A percentile compares a stretch with the other conserved stretches of the same genome.
These are phyloP conservation scores for Cyrtorhinus lividipennis DNA, from an alignment of 1,140 invertebrate species.

Conservation along the genomic window DNA sequence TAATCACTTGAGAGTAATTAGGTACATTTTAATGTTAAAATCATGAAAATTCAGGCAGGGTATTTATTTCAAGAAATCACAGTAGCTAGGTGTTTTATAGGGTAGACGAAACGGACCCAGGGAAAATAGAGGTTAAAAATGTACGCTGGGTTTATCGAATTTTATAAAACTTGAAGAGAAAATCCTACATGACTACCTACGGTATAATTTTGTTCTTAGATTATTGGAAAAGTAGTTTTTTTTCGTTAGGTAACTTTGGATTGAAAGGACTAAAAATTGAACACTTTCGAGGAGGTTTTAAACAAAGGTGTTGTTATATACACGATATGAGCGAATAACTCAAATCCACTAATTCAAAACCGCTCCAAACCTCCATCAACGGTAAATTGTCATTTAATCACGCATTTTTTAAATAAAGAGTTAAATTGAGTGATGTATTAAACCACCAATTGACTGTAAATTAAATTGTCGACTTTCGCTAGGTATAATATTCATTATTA, in stretches of 20 bases:
- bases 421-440: too few relatives aligned
- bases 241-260: neutral
- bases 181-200: neutral
- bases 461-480: too few relatives aligned
- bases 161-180: neutral
- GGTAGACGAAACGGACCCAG: neutral
- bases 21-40: too few relatives aligned
- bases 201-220: neutral
- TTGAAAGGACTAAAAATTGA: neutral
- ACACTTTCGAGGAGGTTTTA: neutral
- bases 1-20: too few relatives aligned
- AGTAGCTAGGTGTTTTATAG: slow-evolving; percentile 1
- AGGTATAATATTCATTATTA: too few relatives aligned
- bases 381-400: too few relatives aligned
- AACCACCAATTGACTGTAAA: too few relatives aligned
- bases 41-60: neutral
- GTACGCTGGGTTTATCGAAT: neutral
- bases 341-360: too few relatives aligned
- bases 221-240: neutral
- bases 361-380: too few relatives aligned
- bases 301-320: too few relatives aligned
- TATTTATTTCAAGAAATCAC: neutral
- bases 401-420: too few relatives aligned
- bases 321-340: too few relatives aligned
- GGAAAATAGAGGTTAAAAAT: neutral